Evolutionary conservation across 2,888 invertebrate genomes (phyloP).

Genomic region (Apocheima hispidaria): DNA sequence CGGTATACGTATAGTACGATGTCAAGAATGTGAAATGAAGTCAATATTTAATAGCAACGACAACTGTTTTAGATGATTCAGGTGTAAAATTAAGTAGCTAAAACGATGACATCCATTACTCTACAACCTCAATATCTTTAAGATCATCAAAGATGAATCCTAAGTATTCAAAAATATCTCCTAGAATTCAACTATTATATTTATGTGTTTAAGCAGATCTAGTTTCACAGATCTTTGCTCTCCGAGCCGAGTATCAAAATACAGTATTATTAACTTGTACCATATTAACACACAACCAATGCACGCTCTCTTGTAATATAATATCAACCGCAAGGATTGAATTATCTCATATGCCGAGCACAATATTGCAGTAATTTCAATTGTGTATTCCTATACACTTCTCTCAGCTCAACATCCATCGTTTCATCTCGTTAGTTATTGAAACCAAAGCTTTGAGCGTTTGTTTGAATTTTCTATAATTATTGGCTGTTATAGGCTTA

Average conservation of each 20-base stretch:
- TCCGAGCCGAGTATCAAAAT: conserved; percentile 30
- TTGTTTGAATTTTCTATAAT: no score
- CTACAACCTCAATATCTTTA: neutral
- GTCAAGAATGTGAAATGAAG: no score
- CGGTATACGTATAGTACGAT: no score
- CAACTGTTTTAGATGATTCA: no score
- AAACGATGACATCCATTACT: no score
- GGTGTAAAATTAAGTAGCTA: no score
- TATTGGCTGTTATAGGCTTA: neutral
- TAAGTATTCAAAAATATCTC: no score
- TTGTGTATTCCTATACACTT: neutral
- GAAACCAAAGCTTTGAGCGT: neutral
- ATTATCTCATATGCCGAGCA: conserved; percentile 14
- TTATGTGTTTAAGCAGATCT: neutral
- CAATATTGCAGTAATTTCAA: neutral
- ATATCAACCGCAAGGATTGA: conserved; percentile 42
- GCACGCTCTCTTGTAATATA: conserved; percentile 38
- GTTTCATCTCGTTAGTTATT: neutral
- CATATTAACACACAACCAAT: neutral
- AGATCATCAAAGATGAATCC: neutral
- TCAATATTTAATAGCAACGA: neutral
- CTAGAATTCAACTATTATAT: neutral
- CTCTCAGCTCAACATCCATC: neutral
- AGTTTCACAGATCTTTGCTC: conserved; percentile 33
- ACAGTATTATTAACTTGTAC: conserved; percentile 4